Conservation (phyloP, 2,797 vertebrate species). For the Molossus molossus region DNA sequence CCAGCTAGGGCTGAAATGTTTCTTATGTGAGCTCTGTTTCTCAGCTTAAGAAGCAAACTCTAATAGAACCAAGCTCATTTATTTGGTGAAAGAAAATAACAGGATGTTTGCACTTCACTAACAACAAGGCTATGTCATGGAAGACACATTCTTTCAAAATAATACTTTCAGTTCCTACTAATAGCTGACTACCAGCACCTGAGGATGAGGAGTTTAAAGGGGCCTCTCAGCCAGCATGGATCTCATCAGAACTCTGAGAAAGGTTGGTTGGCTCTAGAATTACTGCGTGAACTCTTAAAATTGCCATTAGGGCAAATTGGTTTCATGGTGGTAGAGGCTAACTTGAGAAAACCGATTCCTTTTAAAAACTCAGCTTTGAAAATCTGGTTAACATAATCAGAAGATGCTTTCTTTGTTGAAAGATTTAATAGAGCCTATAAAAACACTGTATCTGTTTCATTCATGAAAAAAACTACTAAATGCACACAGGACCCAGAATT, state of each 20-base stretch:
- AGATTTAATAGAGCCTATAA: constrained; percentile 49
- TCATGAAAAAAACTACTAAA: constrained; percentile 32
- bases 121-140: constrained; percentile 26
- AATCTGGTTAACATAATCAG: constrained; percentile 40
- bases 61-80: constrained; percentile 63
- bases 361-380: constrained; percentile 7
- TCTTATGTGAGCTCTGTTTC: constrained; percentile 45
- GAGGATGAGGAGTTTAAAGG: not conserved
- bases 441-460: constrained; percentile 57
- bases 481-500: constrained; percentile 15
- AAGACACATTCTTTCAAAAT: constrained; percentile 54
- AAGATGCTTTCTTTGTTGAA: constrained; percentile 44
- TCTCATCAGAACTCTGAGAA: not conserved
- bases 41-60: constrained; percentile 44
- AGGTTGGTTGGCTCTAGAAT: not conserved
- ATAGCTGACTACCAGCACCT: not conserved
- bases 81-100: constrained; percentile 39
- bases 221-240: not conserved
- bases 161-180: not conserved
- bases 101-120: constrained; percentile 16
- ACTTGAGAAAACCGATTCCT: constrained; percentile 14
- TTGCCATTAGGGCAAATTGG: not conserved
- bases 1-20: too few relatives aligned
- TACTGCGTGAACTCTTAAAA: not conserved
- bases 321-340: constrained; percentile 4